phyloP scores from a whole-genome alignment of 2,888 invertebrate species.

The Bombyx huttoni region DNA sequence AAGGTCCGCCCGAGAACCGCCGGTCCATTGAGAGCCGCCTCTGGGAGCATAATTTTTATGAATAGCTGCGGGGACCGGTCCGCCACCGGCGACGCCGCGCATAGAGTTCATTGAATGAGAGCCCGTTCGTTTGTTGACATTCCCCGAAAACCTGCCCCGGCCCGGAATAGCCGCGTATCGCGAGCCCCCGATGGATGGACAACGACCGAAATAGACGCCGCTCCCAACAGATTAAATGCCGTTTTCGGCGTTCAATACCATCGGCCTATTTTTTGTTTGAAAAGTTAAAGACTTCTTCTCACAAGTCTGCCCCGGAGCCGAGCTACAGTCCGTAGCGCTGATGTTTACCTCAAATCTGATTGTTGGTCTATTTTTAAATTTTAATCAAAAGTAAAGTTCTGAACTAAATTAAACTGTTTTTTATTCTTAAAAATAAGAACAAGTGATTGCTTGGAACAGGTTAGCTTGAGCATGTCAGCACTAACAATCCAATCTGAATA shows the following conservation, averaged over 20 bases:
- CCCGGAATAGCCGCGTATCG: constrained; percentile 56
- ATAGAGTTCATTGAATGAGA: constrained; percentile 67
- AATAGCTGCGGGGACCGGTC: constrained; percentile 59
- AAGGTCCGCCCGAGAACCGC: constrained; percentile 21
- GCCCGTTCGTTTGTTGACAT: constrained; percentile 69
- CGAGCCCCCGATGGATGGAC: constrained; percentile 54
- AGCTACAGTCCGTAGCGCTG: too few relatives aligned
- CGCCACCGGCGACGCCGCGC: constrained; percentile 48
- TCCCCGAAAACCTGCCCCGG: constrained; percentile 71
- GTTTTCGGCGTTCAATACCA: constrained; percentile 49
- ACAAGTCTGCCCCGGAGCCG: too few relatives aligned
- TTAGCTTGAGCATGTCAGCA: too few relatives aligned
- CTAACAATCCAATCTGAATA: too few relatives aligned
- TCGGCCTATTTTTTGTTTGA: constrained; percentile 28
- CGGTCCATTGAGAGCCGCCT: constrained; percentile 52
- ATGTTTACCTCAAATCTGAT: too few relatives aligned
- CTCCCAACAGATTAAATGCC: constrained; percentile 45
- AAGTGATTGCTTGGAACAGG: too few relatives aligned
- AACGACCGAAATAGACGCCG: constrained; percentile 59
- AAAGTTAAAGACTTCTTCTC: too few relatives aligned
- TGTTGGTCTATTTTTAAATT: too few relatives aligned
- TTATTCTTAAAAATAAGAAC: too few relatives aligned
- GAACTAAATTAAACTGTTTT: neutral
- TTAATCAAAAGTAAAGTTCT: too few relatives aligned
- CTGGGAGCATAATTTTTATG: constrained; percentile 64